Base-by-base conservation (phyloP, 2,797 vertebrate genomes). In the Scarus forsteni region DNA sequence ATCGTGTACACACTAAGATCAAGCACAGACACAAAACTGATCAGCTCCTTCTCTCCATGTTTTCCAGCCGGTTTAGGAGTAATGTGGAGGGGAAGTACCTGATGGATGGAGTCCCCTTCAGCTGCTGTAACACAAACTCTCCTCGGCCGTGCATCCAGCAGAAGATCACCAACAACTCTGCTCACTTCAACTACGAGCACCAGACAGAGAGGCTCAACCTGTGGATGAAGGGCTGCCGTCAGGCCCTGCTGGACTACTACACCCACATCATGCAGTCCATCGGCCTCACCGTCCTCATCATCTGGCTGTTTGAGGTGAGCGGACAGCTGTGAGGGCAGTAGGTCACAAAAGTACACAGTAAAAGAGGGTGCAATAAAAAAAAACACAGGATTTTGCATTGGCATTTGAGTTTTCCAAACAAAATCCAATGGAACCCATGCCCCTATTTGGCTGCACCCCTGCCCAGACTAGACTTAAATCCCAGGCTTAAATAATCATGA, bases 221-320 rank as follows among this genome's bases (percentile, higher is more conserved):
- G 82, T 97, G 97, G 97, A 89, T 83, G 82, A 95, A 80, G 66
- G 97, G 97, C 5, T 98, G 97, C 76, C 92, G 94, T 55, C 93
- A 96, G 84, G 95, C 94, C 0, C 91, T 98, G 79, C 86, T 97
- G 82, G 95, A 96, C 46, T 93, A 97, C 84, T 98, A 96, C 89
- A 95, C 91, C 0, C 64, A 87, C 61, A 96, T 97, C 60, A 93
- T 97, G 94, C 95, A 95, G 82, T 96, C 94, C 55, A 95, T 97
- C 0, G 96, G 97, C 10, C 84, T 96, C 10, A 90, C 93, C 0
- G 95, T 96, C 0, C 87, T 97, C 73, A 88, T 97, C 75, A 94
- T 95, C 67, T 98, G 96, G 97, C 83, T 97, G 46, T 97, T 98
- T 79, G 97, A 98, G 96, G 97, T 97, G 88, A 88, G 93, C 13